phyloP scores from a whole-genome alignment of 2,113 vertebrate species.

The Muntiacus muntjak region DNA sequence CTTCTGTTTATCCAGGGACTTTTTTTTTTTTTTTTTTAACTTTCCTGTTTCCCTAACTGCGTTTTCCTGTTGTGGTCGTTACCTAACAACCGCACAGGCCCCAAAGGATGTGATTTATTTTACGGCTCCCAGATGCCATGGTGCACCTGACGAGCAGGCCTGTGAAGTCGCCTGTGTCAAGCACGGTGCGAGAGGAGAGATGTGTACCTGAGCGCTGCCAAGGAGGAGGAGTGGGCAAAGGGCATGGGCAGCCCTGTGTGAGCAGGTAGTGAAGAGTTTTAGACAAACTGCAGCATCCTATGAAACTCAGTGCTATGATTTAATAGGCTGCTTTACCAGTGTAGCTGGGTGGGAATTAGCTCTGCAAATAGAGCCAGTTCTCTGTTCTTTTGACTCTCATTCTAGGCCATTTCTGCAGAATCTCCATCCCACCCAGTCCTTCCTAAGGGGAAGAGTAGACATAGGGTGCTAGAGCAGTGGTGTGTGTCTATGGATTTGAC shows the following conservation, averaged over 20 bases:
- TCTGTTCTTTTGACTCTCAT: neutral
- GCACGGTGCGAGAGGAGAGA: neutral
- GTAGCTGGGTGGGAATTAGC: neutral
- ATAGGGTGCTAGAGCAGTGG: neutral
- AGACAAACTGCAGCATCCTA: neutral
- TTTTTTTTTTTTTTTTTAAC: neutral
- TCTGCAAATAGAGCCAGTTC: neutral
- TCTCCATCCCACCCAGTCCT: neutral
- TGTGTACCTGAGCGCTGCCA: neutral
- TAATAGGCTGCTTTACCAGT: neutral
- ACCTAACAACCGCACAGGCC: neutral
- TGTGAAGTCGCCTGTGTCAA: neutral
- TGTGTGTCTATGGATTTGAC: neutral
- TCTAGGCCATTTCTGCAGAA: neutral
- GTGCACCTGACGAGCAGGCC: neutral
- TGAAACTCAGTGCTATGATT: neutral
- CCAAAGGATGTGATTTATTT: neutral
- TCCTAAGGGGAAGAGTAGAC: neutral
- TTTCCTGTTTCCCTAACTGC: constrained; percentile 30
- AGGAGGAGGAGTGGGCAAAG: neutral
- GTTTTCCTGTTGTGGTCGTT: neutral
- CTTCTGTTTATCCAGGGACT: neutral
- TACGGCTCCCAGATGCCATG: neutral
- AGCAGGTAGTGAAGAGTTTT: neutral
- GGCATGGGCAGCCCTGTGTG: neutral